Evolutionary conservation across 1,140 invertebrate species (phyloP).

Genomic region (Octopus bimaculoides): DNA sequence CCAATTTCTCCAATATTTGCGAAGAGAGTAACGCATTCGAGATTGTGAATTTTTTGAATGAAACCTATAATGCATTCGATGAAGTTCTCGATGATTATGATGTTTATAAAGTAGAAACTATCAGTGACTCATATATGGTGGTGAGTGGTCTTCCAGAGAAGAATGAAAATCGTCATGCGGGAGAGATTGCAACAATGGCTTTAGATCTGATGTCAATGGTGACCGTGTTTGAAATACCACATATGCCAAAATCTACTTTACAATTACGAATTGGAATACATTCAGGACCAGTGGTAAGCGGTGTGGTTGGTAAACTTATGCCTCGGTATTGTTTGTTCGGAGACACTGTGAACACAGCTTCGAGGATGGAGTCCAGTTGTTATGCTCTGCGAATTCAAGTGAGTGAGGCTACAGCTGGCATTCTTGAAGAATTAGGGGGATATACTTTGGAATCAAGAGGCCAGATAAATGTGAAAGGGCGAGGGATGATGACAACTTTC

Average conservation of each 20-base stretch:
- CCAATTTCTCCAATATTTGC: slow-evolving; percentile 95
- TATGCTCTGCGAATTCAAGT: background rate
- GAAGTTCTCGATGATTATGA: slow-evolving; percentile 74
- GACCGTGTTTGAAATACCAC: slow-evolving; percentile 76
- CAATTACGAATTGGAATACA: slow-evolving; percentile 76
- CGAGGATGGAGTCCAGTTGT: slow-evolving; percentile 35
- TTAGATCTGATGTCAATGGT: slow-evolving; percentile 67
- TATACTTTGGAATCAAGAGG: background rate
- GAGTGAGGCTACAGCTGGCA: background rate
- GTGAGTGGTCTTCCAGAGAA: slow-evolving; percentile 81
- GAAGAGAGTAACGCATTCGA: slow-evolving; percentile 89
- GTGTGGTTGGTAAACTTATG: slow-evolving; percentile 90
- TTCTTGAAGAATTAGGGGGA: background rate
- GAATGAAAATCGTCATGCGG: slow-evolving; percentile 71
- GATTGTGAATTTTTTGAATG: slow-evolving; percentile 57
- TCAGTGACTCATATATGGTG: slow-evolving; percentile 92
- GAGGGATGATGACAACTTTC: slow-evolving; percentile 29
- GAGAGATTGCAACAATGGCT: slow-evolving; percentile 72
- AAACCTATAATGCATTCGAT: slow-evolving; percentile 68
- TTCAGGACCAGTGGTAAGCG: slow-evolving; percentile 75
- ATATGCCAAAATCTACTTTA: slow-evolving; percentile 75
- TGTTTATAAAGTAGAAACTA: slow-evolving; percentile 91
- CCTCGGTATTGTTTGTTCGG: slow-evolving; percentile 90
- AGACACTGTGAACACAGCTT: slow-evolving; percentile 64
- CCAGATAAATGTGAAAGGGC: background rate